These are phyloP conservation scores for Phalacrocorax brasilianus DNA, from an alignment of 2,113 vertebrate genomes.

Conservation along the genomic window DNA sequence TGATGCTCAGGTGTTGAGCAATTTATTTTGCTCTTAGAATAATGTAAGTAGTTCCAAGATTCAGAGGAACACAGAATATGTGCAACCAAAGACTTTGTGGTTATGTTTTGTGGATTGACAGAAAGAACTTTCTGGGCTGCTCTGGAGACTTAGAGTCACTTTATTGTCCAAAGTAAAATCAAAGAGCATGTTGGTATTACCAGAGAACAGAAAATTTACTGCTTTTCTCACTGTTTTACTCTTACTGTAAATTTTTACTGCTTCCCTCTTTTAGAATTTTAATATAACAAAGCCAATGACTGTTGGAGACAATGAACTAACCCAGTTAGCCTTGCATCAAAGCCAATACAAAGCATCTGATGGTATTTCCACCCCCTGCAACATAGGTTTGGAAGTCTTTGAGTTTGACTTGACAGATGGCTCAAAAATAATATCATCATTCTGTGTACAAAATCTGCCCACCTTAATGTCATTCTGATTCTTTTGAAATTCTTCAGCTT, in stretches of 20 bases:
- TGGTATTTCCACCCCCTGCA: neutral
- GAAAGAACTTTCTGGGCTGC: neutral
- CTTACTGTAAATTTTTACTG: neutral
- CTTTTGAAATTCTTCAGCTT: neutral
- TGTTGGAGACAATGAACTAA: neutral
- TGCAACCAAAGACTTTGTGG: neutral
- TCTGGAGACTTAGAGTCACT: neutral
- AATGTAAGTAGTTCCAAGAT: neutral
- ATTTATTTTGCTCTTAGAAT: neutral
- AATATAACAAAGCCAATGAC: neutral
- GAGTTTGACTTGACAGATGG: neutral
- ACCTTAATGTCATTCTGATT: neutral
- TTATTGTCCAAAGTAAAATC: neutral
- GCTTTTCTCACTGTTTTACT: neutral
- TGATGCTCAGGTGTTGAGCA: neutral
- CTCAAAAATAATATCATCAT: neutral
- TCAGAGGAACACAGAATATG: neutral
- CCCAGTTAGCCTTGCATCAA: neutral
- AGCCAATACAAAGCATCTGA: neutral
- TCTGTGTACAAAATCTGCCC: neutral
- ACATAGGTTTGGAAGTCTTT: neutral
- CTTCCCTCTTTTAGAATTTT: neutral
- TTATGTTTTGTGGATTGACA: neutral
- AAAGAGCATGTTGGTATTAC: neutral
- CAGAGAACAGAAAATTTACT: neutral